Evolutionary conservation across 1,140 invertebrate genomes (phyloP).

Genomic region (Dreissena polymorpha): DNA sequence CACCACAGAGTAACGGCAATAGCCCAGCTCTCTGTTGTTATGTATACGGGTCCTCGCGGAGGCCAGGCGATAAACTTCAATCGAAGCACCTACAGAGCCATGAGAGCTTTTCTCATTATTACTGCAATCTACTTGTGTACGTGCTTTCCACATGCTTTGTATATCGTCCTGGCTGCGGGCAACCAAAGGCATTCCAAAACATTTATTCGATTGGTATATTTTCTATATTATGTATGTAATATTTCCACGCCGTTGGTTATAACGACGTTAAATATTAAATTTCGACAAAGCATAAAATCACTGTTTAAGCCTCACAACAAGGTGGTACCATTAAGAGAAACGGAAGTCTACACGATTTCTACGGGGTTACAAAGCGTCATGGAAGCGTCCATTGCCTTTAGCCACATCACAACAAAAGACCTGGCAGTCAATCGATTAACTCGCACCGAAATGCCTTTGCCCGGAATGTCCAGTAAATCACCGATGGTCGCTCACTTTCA

Average conservation of each 20-base stretch:
- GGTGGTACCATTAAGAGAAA: not conserved
- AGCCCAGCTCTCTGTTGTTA: constrained; percentile 35
- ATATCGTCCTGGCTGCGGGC: constrained; percentile 1
- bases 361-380: constrained; percentile 45
- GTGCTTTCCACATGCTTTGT: constrained; percentile 27
- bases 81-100: constrained; percentile 28
- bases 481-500: not conserved
- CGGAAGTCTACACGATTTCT: constrained; percentile 39
- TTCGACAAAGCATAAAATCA: constrained; percentile 27
- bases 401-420: not conserved
- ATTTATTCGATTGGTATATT: not conserved
- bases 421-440: not conserved
- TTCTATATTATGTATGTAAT: constrained; percentile 30
- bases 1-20: constrained; percentile 38
- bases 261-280: constrained; percentile 38
- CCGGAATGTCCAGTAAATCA: not conserved
- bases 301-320: constrained; percentile 19
- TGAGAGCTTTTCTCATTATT: too few relatives aligned
- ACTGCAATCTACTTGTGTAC: constrained; percentile 21
- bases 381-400: constrained; percentile 35
- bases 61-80: constrained; percentile 19
- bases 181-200: not conserved
- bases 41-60: constrained; percentile 32
- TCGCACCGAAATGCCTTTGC: not conserved
- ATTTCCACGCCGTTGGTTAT: constrained; percentile 35